phyloP scores from a whole-genome alignment of 2,113 vertebrate genomes.

The Tupaia chinensis region DNA sequence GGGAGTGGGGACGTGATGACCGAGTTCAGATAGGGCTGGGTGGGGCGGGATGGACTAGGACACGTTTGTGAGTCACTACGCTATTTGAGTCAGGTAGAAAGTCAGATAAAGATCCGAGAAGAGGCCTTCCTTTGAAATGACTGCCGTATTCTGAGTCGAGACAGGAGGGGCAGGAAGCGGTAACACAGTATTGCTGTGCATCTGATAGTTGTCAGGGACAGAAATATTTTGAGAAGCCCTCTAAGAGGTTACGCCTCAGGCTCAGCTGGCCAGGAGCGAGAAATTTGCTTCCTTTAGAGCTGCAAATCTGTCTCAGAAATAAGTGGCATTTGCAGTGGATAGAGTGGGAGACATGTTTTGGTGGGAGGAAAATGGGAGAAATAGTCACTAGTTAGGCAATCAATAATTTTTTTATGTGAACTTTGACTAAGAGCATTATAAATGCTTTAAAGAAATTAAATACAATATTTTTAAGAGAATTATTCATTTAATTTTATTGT shows the following conservation, averaged over 20 bases:
- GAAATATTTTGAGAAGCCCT: neutral
- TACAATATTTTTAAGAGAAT: neutral
- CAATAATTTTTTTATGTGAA: neutral
- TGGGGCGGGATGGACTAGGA: neutral
- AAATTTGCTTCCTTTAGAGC: neutral
- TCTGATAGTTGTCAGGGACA: neutral
- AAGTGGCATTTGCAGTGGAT: neutral
- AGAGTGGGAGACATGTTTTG: too few relatives aligned
- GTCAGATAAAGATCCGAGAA: neutral
- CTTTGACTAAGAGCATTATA: neutral
- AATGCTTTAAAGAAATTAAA: neutral
- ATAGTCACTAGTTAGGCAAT: neutral
- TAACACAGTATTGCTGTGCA: neutral
- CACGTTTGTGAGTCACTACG: too few relatives aligned
- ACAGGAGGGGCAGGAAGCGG: fast-evolving
- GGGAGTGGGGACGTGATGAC: too few relatives aligned
- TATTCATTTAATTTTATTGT: too few relatives aligned
- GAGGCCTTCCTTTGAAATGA: neutral
- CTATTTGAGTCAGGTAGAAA: neutral
- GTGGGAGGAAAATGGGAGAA: neutral
- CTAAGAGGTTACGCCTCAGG: neutral
- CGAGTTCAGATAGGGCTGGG: too few relatives aligned
- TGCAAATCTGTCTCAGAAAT: neutral
- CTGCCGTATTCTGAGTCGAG: neutral
- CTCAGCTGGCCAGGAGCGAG: neutral